Evolutionary conservation across 2,113 vertebrate genomes (phyloP), one percentile per base, ranked within the genome.

Genomic region (Telmatochromis sp.): DNA sequence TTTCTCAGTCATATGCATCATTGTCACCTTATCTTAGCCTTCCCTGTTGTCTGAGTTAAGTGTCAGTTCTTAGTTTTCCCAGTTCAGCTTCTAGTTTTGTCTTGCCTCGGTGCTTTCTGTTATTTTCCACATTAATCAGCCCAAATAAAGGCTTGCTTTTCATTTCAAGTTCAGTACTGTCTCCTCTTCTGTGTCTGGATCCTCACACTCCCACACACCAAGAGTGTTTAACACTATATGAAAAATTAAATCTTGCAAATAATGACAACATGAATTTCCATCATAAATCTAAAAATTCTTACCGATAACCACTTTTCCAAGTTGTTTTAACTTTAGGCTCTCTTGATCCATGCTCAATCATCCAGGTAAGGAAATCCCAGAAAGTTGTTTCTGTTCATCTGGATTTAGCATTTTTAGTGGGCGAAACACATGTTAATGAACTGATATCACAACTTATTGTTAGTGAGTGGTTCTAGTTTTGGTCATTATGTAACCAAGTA

Each of bases 171-270:
- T 60, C 57, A 60, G 57, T 60, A 33, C 57, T 19, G 28, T 33
- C 28, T 6, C 28, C 15, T 33, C 15, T 33, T 60, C 57, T 60
- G 2, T 3, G 9, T 33, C 57, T 60, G 57, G 14, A 17, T 60
- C 57, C 57, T 60, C 57, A 60, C 57, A 31, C 57, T 58, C 26
- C 26, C 57, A 17, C 57, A 58, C 26, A 6, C 57, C 14, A 17
- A 68, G 12, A n/a, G 35, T 40, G 33, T 71, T 0, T 6, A 71
- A 40, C 19, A 71, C 63, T 40, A 23, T 71, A 1, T 0, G 0
- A 71, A 21, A 71, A 40, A 40, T 71, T 2, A 0, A 71, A 42
- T 42, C 65, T 42, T 9, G 5, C 2, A 42, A 42, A 42, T 42
- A 71, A 42, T 23, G 12, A 71, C 35, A 23, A 42, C 13, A 26